Conservation (phyloP, 2,113 vertebrate species). For the Peromyscus polionotus region DNA sequence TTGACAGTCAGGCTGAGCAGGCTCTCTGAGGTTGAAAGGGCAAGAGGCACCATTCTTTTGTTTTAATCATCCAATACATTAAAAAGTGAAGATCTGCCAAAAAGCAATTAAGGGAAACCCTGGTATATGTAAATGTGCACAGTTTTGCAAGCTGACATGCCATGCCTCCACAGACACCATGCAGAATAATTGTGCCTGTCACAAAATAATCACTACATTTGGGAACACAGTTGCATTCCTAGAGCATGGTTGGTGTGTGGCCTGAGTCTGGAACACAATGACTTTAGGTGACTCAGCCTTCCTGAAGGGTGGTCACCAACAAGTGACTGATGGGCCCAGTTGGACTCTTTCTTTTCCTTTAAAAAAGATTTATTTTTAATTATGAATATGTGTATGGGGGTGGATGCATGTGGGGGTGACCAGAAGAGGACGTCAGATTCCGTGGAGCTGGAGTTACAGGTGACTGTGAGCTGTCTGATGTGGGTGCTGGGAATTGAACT, state of each 20-base stretch:
- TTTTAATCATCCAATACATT: not conserved
- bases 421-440: not conserved
- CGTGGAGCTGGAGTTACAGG: not conserved
- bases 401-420: not conserved
- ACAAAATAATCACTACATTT: not conserved
- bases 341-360: not conserved
- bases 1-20: not conserved
- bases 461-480: not conserved
- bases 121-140: slow-evolving; percentile 2
- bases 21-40: not conserved
- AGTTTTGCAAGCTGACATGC: slow-evolving; percentile 33
- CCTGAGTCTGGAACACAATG: not conserved
- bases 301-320: not conserved
- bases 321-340: too few species aligned
- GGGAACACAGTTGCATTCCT: not conserved
- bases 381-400: not conserved
- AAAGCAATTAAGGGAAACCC: not conserved
- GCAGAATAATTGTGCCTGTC: not conserved
- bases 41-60: not conserved
- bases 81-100: not conserved
- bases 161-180: not conserved
- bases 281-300: not conserved
- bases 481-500: not conserved
- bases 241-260: not conserved
- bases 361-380: not conserved